Base-by-base conservation (phyloP, 2,797 vertebrate genomes). In the Mionectes olivaceus region DNA sequence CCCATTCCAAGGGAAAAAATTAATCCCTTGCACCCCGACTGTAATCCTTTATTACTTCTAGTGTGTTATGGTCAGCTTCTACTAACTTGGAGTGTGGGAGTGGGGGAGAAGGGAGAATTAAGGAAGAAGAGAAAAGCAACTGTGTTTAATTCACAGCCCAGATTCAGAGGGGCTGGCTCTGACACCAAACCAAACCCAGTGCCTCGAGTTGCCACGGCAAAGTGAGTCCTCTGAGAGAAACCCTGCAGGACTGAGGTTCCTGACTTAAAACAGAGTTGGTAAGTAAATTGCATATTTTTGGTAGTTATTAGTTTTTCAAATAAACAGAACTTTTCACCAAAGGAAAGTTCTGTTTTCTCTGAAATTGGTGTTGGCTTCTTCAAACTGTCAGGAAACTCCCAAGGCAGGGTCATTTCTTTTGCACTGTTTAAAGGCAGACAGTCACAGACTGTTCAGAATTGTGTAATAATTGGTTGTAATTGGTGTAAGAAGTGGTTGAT, bases 41-140 rank as follows among this genome's bases (percentile, higher is more conserved):
- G 65, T 83, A 83, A 82, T 69, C 78, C 68, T 83, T 87, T 61
- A 65, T 94, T 92, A 78, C 61, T 69, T 73, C 61, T 75, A 49
- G 41, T 64, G 21, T 50, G 37, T 74, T 64, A 28, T 46, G 43
- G 59, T 63, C 74, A 46, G 44, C 33, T 84, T 22, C 28, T 49
- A 30, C 12, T 84, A 46, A 73, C 11, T 32, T n/a, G 46, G 57
- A 9, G n/a, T 7, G 21, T 1, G 3, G 33, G 50, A 21, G 11
- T 13, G 39, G 39, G 39, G 39, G 39, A 39, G 39, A 39, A 39
- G 39, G 39, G 39, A n/a, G 19, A 32, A 35, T 47, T 24, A 49
- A 37, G 22, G 30, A 27, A 17, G 10, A 65, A 76, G 50, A 76
- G 30, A 65, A 55, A 88, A 79, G 55, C 50, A 30, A 15, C 49